These are phyloP conservation scores for Zophobas morio DNA, from an alignment of 1,140 invertebrate genomes.

Conservation along the genomic window DNA sequence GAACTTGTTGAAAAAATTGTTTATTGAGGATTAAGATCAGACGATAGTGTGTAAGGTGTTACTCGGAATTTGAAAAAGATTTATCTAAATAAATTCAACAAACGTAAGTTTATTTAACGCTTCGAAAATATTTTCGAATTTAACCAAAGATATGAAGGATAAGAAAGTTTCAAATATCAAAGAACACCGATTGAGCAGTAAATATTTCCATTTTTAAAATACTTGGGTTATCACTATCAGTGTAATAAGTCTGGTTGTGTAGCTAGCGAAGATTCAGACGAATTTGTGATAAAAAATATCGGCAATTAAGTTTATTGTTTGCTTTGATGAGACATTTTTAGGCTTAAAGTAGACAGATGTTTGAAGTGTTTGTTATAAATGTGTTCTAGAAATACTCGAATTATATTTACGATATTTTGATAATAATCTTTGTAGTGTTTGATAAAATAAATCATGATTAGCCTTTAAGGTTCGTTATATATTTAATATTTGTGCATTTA, in stretches of 20 bases:
- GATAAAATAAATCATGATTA: background rate
- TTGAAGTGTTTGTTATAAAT: constrained; percentile 3
- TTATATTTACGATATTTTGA: background rate
- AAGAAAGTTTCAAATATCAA: background rate
- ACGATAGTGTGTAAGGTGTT: constrained; percentile 5
- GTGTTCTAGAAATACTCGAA: constrained; percentile 20
- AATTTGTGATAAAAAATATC: background rate
- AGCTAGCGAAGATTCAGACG: too few relatives aligned
- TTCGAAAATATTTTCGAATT: background rate
- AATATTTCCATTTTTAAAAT: background rate
- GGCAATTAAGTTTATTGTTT: constrained; percentile 1
- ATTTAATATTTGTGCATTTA: too few relatives aligned
- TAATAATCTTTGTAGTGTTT: background rate
- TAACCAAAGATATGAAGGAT: background rate
- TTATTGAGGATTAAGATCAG: background rate
- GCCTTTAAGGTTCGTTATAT: too few relatives aligned
- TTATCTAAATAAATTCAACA: constrained; percentile 3
- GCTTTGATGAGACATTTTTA: background rate
- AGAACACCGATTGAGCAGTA: background rate
- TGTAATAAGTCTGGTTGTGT: too few relatives aligned
- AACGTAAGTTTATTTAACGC: background rate
- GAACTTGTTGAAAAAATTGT: background rate
- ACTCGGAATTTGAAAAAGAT: constrained; percentile 13
- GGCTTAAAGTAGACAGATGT: constrained; percentile 5
- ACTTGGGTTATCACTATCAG: background rate